A percentile compares a stretch with the other conserved stretches of the same genome.
Conservation (phyloP, 2,797 vertebrate species). For the Orientallactaga sibirica region DNA sequence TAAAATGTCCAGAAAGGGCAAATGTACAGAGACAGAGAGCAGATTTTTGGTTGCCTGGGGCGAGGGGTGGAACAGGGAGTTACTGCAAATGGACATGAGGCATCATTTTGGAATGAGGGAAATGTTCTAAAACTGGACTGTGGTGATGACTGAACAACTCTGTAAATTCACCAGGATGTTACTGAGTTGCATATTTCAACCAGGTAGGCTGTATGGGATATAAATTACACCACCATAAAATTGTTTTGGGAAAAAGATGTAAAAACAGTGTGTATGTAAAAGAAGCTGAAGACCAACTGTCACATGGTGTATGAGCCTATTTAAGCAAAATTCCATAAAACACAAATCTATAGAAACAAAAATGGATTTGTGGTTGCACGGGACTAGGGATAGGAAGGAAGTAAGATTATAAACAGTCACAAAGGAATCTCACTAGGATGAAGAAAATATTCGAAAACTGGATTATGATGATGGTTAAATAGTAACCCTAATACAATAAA, state of each 20-base stretch:
- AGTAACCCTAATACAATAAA: conserved; percentile 17
- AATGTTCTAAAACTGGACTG: conserved; percentile 74
- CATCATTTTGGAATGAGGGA: conserved; percentile 76
- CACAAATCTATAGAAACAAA: conserved; percentile 29
- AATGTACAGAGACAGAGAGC: conserved; percentile 43
- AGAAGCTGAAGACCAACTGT: conserved; percentile 47
- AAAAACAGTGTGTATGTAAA: conserved; percentile 5
- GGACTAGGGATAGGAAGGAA: not conserved
- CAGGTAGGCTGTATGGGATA: not conserved
- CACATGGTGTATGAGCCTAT: not conserved
- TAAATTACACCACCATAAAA: conserved; percentile 9
- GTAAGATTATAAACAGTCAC: not conserved
- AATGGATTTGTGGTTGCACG: conserved; percentile 1
- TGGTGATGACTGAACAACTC: conserved; percentile 48
- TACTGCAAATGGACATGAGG: conserved; percentile 63
- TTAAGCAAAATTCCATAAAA: conserved; percentile 55
- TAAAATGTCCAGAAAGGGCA: conserved; percentile 21
- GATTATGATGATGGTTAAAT: not conserved
- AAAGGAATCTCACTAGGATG: not conserved
- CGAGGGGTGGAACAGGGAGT: conserved; percentile 49
- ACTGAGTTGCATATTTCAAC: conserved; percentile 40
- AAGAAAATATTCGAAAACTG: not conserved
- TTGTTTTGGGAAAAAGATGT: not conserved
- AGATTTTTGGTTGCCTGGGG: conserved; percentile 23
- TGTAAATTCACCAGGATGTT: conserved; percentile 52